phyloP scores from a whole-genome alignment of 1,140 invertebrate species.

The Drosophila trapezifrons region DNA sequence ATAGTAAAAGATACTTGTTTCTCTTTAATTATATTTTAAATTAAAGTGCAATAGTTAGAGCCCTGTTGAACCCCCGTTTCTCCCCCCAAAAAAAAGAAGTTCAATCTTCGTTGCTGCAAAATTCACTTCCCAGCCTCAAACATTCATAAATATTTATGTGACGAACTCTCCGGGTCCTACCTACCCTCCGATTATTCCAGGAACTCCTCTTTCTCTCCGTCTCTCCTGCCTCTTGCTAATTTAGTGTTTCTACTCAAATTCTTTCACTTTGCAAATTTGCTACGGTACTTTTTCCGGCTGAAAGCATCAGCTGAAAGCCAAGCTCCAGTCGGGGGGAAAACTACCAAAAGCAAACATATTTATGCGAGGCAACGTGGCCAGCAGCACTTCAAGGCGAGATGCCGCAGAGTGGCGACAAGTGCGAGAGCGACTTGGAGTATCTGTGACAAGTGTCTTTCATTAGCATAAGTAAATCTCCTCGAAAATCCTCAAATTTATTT shows the following conservation, averaged over 20 bases:
- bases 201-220: conserved; percentile 28
- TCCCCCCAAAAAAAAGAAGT: neutral
- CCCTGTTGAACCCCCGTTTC: no score
- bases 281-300: conserved; percentile 71
- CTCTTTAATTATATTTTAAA: neutral
- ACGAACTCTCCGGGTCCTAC: conserved; percentile 31
- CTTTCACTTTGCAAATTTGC: conserved; percentile 75
- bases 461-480: conserved; percentile 82
- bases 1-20: neutral
- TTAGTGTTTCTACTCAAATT: conserved; percentile 75
- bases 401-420: conserved; percentile 49
- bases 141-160: conserved; percentile 77
- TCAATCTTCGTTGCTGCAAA: conserved; percentile 13
- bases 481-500: conserved; percentile 83
- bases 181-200: conserved; percentile 15
- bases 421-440: conserved; percentile 37
- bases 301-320: conserved; percentile 36
- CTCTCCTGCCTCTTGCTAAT: conserved; percentile 45
- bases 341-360: conserved; percentile 53
- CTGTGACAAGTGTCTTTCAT: conserved; percentile 82
- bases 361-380: conserved; percentile 73
- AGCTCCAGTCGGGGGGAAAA: neutral
- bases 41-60: neutral
- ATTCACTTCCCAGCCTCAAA: conserved; percentile 26
- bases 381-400: conserved; percentile 74